A percentile compares a stretch with the other conserved stretches of the same genome.
phyloP scores from a whole-genome alignment of 2,113 vertebrate genomes.

The Nycticryphes semicollaris region DNA sequence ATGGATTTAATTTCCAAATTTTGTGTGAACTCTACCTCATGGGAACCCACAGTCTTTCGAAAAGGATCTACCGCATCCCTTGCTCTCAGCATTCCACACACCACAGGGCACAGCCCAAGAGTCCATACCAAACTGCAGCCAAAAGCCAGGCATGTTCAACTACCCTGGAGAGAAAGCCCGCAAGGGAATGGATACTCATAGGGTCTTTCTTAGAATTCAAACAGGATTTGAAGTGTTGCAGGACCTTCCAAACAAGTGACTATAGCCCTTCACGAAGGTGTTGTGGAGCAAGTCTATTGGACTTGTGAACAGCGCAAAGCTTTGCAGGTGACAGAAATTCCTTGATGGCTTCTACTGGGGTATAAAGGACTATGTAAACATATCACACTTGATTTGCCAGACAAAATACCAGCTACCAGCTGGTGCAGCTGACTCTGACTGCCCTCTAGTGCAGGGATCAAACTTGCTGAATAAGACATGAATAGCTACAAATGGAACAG shows the following conservation, averaged over 20 bases:
- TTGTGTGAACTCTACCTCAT: background rate
- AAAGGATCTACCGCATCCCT: background rate
- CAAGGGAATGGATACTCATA: background rate
- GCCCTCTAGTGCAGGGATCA: slow-evolving; percentile 62
- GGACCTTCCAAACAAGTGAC: background rate
- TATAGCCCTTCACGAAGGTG: background rate
- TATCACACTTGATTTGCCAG: background rate
- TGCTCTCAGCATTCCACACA: background rate
- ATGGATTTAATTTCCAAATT: background rate
- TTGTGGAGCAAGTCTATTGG: background rate
- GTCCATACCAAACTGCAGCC: background rate
- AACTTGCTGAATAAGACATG: background rate
- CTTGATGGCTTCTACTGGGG: background rate
- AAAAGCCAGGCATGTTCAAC: background rate
- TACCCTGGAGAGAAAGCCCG: background rate
- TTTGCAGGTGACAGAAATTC: background rate
- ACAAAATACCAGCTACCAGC: background rate
- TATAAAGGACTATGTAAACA: background rate
- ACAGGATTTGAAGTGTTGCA: background rate
- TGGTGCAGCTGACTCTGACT: slow-evolving; percentile 53
- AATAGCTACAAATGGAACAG: background rate
- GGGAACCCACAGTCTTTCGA: background rate
- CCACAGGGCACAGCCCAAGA: background rate
- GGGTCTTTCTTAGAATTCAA: background rate
- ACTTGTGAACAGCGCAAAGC: background rate